Conservation (phyloP, 2,113 vertebrate genomes). For the Elephantulus edwardii region DNA sequence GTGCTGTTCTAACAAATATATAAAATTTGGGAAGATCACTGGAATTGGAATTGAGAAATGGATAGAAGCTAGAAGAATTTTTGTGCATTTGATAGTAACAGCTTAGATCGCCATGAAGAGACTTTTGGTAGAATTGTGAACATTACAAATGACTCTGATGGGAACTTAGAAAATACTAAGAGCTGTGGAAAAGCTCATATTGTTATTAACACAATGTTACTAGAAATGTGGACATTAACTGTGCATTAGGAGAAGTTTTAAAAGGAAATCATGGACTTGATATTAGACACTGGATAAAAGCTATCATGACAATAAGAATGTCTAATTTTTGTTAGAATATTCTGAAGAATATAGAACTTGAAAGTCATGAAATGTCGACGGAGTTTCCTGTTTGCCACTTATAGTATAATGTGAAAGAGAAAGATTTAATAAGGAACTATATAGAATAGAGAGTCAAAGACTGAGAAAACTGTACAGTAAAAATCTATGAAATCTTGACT, state of each 20-base stretch:
- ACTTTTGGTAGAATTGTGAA: background rate
- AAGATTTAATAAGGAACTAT: background rate
- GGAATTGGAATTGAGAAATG: too few relatives aligned
- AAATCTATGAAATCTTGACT: background rate
- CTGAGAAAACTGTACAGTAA: background rate
- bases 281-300: background rate
- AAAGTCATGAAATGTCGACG: background rate
- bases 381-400: background rate
- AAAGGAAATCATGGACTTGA: background rate
- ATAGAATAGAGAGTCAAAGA: background rate
- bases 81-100: background rate
- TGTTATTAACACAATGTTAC: background rate
- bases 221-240: background rate
- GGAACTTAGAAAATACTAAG: background rate
- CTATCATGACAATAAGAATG: background rate
- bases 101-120: background rate
- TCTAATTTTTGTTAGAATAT: too few relatives aligned
- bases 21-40: too few relatives aligned
- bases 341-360: background rate
- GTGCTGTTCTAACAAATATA: background rate
- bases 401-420: background rate
- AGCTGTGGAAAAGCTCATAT: background rate
- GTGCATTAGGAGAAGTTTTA: background rate
- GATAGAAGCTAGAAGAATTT: background rate
- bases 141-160: background rate